Conservation (phyloP, 2,113 vertebrate species). For the Atlantisia rogersi region DNA sequence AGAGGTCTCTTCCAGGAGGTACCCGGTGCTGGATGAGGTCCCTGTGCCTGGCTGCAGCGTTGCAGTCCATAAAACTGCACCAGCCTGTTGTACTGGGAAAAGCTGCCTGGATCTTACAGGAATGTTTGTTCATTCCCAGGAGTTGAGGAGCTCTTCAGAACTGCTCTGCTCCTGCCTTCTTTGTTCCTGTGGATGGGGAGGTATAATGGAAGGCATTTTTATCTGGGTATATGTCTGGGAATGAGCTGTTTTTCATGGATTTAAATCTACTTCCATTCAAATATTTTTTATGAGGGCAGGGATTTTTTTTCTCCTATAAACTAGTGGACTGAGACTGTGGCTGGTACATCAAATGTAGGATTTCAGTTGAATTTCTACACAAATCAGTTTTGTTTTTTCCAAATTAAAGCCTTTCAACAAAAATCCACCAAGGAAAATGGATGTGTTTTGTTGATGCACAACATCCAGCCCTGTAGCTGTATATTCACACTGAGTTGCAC, state of each 20-base stretch:
- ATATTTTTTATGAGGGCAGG: neutral
- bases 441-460: neutral
- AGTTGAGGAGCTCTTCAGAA: neutral
- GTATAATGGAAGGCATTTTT: neutral
- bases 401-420: neutral
- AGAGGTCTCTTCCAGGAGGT: neutral
- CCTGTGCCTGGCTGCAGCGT: accelerated
- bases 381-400: neutral
- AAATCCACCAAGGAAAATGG: neutral
- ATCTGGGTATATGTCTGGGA: neutral
- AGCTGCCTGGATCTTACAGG: neutral
- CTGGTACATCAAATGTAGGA: neutral
- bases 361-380: neutral
- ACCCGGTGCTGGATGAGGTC: neutral
- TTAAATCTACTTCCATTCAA: neutral
- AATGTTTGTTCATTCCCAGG: neutral
- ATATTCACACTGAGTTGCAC: neutral
- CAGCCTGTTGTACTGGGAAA: neutral
- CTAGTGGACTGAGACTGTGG: neutral
- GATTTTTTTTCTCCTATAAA: neutral
- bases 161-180: neutral
- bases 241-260: neutral
- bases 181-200: neutral
- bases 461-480: neutral
- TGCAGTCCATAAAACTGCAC: accelerated